Conservation (phyloP, 2,888 invertebrate genomes). For the Apotomis betuletana region DNA sequence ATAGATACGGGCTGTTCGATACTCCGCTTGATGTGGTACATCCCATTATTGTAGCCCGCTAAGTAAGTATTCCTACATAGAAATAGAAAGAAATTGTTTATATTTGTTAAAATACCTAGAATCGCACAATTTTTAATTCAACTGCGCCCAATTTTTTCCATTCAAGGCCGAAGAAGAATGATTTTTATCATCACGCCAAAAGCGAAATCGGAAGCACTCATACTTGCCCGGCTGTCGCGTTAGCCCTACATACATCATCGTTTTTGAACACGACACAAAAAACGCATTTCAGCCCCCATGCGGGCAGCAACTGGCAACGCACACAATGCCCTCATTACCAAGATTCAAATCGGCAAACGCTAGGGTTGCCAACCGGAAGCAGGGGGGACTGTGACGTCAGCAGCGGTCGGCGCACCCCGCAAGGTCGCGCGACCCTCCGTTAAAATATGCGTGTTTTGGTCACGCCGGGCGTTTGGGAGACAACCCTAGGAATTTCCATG, state of each 20-base stretch:
- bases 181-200: no score
- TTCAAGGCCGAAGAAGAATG: no score
- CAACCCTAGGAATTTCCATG: conserved; percentile 27
- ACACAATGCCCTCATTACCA: conserved; percentile 1
- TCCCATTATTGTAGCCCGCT: no score
- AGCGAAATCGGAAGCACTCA: no score
- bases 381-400: conserved; percentile 58
- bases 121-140: no score
- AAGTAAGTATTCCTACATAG: no score
- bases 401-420: conserved; percentile 60
- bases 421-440: conserved; percentile 56
- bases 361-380: conserved; percentile 56
- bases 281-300: conserved; percentile 1
- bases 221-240: not conserved
- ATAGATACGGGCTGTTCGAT: no score
- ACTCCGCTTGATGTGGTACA: no score
- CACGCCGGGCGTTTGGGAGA: conserved; percentile 6
- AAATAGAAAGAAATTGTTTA: no score
- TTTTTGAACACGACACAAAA: not conserved
- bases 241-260: not conserved
- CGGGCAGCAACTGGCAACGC: not conserved
- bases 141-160: no score
- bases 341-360: conserved; percentile 16
- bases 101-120: no score
- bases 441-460: conserved; percentile 30